Conservation (phyloP, 1,140 invertebrate species). For the Temnothorax curvispinosus region DNA sequence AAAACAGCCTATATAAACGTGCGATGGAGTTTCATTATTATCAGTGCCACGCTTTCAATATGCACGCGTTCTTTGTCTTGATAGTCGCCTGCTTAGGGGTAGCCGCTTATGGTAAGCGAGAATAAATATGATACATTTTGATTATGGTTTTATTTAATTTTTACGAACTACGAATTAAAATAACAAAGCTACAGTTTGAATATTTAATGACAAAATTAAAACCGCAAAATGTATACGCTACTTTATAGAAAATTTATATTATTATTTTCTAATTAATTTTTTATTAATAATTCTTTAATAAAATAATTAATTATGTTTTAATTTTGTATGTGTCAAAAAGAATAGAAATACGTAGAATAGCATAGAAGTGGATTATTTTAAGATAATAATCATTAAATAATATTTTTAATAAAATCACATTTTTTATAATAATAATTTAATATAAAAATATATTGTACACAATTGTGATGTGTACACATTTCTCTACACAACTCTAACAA, state of each 20-base stretch:
- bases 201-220: too few species aligned
- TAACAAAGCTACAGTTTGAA: too few species aligned
- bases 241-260: not conserved
- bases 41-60: not conserved
- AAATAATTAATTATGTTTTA: not conserved
- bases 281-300: not conserved
- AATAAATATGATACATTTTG: not conserved
- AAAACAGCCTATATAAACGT: conserved; percentile 57
- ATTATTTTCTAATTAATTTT: not conserved
- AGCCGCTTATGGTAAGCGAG: conserved; percentile 45
- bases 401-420: not conserved
- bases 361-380: not conserved
- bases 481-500: not conserved
- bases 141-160: not conserved
- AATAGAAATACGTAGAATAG: too few species aligned
- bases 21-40: not conserved
- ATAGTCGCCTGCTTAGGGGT: conserved; percentile 36
- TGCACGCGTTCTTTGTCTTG: conserved; percentile 6
- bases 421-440: not conserved
- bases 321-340: not conserved
- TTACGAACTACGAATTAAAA: not conserved
- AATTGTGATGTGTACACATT: not conserved
- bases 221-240: not conserved
- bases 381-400: not conserved
- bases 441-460: not conserved